These are phyloP conservation scores for Pseudochromis fuscus DNA, from an alignment of 2,797 vertebrate genomes.

Conservation along the genomic window DNA sequence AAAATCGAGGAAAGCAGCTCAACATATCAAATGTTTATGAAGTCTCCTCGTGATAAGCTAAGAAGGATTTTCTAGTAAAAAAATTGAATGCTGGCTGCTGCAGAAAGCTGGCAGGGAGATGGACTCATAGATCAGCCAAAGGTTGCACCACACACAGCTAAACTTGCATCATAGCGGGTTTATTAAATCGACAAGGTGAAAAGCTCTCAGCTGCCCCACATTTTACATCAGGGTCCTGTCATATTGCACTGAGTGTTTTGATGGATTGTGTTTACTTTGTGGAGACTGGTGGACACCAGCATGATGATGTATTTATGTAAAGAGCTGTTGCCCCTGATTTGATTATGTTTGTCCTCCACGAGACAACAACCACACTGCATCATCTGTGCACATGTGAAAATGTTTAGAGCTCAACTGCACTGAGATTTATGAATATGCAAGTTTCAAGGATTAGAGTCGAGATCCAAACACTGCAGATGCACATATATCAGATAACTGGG, in stretches of 20 bases:
- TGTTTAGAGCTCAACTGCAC: slow-evolving; percentile 22
- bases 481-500: slow-evolving; percentile 5
- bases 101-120: slow-evolving; percentile 22
- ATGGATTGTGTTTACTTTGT: slow-evolving; percentile 37
- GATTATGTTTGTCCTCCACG: slow-evolving; percentile 19
- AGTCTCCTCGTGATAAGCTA: slow-evolving; percentile 21
- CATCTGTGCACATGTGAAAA: slow-evolving; percentile 41
- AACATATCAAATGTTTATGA: slow-evolving; percentile 45
- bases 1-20: slow-evolving; percentile 18
- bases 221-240: slow-evolving; percentile 14
- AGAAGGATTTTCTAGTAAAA: slow-evolving; percentile 20
- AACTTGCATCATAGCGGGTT: slow-evolving; percentile 42
- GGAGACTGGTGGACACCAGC: not conserved
- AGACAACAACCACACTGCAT: slow-evolving; percentile 24
- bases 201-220: slow-evolving; percentile 16
- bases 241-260: not conserved
- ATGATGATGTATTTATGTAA: not conserved
- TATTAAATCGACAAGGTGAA: slow-evolving; percentile 47
- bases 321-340: slow-evolving; percentile 38
- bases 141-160: slow-evolving; percentile 54
- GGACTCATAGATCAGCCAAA: slow-evolving; percentile 49
- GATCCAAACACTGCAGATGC: slow-evolving; percentile 13
- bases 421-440: slow-evolving; percentile 35
- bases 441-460: slow-evolving; percentile 30
- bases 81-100: slow-evolving; percentile 37